Conservation (phyloP, 2,888 invertebrate species). For the Bombylius discolor region DNA sequence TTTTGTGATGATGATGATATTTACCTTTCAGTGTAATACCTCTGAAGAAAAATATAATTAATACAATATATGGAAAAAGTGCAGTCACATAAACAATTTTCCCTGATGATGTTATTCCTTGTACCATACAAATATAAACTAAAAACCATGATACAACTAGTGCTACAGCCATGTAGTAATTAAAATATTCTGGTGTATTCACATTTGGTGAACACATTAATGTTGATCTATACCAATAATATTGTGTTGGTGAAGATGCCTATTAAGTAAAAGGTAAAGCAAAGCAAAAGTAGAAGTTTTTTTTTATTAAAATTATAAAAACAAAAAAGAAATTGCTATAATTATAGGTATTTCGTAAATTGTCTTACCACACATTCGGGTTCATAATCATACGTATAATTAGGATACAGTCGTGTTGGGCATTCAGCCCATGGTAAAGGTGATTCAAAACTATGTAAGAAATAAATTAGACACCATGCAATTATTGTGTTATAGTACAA, state of each 20-base stretch:
- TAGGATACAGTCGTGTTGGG: slow-evolving; percentile 67
- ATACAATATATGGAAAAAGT: slow-evolving; percentile 89
- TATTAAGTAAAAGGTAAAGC: slow-evolving; percentile 29
- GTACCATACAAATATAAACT: slow-evolving; percentile 93
- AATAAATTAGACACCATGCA: slow-evolving; percentile 94
- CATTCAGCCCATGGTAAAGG: slow-evolving; percentile 87
- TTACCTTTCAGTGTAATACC: slow-evolving; percentile 82
- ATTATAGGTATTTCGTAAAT: slow-evolving; percentile 22
- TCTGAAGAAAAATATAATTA: slow-evolving; percentile 90
- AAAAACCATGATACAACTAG: slow-evolving; percentile 84
- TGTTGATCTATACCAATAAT: slow-evolving; percentile 90
- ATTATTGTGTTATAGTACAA: slow-evolving; percentile 96
- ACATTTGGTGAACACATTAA: slow-evolving; percentile 82
- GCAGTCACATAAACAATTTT: slow-evolving; percentile 95
- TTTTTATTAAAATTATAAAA: not conserved
- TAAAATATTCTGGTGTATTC: slow-evolving; percentile 71
- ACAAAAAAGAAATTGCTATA: not conserved
- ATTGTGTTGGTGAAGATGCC: slow-evolving; percentile 83
- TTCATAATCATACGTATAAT: slow-evolving; percentile 64
- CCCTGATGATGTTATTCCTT: slow-evolving; percentile 92
- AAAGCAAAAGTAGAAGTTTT: not conserved
- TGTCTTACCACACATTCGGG: slow-evolving; percentile 63
- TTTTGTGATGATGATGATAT: no score
- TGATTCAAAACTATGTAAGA: slow-evolving; percentile 84
- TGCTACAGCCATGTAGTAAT: slow-evolving; percentile 81